Percentiles rank a stretch among this genome's conserved stretches.
phyloP scores from a whole-genome alignment of 2,113 vertebrate genomes.

The Nerophis lumbriciformis region DNA sequence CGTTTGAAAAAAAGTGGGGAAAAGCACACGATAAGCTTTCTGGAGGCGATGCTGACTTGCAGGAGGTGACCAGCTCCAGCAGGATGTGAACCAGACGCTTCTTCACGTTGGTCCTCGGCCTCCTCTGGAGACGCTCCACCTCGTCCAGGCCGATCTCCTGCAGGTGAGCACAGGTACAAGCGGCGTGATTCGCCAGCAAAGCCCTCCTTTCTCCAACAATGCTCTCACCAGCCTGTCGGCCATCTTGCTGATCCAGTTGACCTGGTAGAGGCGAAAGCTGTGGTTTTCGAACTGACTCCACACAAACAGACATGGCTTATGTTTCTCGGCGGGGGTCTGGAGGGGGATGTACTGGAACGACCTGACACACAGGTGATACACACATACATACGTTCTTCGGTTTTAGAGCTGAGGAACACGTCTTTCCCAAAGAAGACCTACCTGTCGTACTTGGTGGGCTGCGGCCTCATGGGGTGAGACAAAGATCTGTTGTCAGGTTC shows the following conservation, averaged over 20 bases:
- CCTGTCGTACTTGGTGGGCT: constrained; percentile 80
- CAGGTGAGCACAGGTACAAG: not conserved
- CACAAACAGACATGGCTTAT: constrained; percentile 81
- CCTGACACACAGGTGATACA: constrained; percentile 58
- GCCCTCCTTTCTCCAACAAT: no score
- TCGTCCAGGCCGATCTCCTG: constrained; percentile 83
- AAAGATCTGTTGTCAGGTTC: constrained; percentile 69
- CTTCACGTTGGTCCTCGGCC: constrained; percentile 71
- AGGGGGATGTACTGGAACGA: constrained; percentile 80
- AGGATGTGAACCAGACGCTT: constrained; percentile 74
- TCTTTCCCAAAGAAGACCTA: constrained; percentile 31
- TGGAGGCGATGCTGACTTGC: constrained; percentile 73
- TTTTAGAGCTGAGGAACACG: no score
- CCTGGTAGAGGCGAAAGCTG: constrained; percentile 79
- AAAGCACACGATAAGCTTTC: not conserved
- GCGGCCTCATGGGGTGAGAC: constrained; percentile 68
- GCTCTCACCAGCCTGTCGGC: constrained; percentile 81
- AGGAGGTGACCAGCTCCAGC: constrained; percentile 83
- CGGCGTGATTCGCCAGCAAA: no score
- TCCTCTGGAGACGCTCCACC: constrained; percentile 76
- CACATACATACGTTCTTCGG: no score
- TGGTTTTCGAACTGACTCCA: constrained; percentile 91
- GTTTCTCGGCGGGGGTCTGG: constrained; percentile 55
- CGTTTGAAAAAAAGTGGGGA: no score
- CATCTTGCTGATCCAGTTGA: constrained; percentile 85